These are phyloP conservation scores for Lates japonicus DNA, from an alignment of 2,797 vertebrate genomes.

Conservation along the genomic window DNA sequence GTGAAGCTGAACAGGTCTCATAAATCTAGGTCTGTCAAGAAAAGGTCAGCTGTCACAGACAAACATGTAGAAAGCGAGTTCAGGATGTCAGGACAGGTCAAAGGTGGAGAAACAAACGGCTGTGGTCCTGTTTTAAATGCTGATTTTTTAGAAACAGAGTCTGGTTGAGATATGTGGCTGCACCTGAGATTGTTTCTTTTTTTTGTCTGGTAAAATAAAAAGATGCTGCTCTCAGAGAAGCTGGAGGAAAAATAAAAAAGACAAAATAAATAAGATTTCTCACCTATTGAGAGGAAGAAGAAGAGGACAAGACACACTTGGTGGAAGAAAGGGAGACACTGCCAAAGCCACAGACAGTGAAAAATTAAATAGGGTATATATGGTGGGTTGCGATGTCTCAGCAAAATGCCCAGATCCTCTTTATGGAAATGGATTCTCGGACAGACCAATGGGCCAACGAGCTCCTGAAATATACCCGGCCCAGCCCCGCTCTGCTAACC, in stretches of 20 bases:
- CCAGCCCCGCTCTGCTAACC: slow-evolving; percentile 62
- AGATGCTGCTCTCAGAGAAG: slow-evolving; percentile 58
- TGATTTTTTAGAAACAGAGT: not conserved
- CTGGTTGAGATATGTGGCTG: not conserved
- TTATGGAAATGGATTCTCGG: slow-evolving; percentile 83
- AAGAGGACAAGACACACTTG: slow-evolving; percentile 72
- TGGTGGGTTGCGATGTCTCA: slow-evolving; percentile 78
- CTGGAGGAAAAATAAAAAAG: not conserved
- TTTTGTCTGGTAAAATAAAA: not conserved
- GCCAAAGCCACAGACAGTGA: slow-evolving; percentile 76
- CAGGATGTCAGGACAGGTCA: slow-evolving; percentile 28
- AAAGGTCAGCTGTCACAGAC: slow-evolving; percentile 52
- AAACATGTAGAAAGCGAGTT: slow-evolving; percentile 33
- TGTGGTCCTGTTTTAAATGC: not conserved
- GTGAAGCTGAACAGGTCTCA: not conserved
- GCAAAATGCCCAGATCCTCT: slow-evolving; percentile 79
- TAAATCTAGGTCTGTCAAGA: slow-evolving; percentile 46
- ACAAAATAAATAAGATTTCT: slow-evolving; percentile 50
- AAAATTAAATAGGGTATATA: slow-evolving; percentile 85
- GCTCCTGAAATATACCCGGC: slow-evolving; percentile 85
- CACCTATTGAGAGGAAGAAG: slow-evolving; percentile 77
- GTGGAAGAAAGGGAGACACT: slow-evolving; percentile 77
- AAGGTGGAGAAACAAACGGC: not conserved
- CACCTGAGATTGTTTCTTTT: not conserved
- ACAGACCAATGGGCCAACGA: slow-evolving; percentile 81